Conservation (phyloP, 2,113 vertebrate species). For the Ornithorhynchus anatinus region DNA sequence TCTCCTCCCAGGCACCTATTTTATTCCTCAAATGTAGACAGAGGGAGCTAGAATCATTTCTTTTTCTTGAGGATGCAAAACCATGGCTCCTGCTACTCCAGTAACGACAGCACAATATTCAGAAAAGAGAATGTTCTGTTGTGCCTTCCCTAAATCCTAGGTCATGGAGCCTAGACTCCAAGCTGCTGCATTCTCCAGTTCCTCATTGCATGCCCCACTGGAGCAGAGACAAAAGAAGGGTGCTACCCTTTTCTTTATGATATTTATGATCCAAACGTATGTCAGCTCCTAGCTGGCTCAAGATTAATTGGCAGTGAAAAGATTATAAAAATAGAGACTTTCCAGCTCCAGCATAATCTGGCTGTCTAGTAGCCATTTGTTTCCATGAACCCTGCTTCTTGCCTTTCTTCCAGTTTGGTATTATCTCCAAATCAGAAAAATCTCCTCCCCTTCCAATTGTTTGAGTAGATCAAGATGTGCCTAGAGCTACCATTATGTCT, state of each 20-base stretch:
- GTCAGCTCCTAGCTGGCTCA: no score
- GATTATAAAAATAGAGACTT: neutral
- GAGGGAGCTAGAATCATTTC: no score
- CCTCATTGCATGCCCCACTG: neutral
- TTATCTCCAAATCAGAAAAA: neutral
- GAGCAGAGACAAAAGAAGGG: neutral
- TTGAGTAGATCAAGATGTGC: neutral
- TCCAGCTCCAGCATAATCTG: neutral
- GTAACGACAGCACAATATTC: neutral
- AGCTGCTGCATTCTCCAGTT: neutral
- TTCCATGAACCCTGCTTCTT: neutral
- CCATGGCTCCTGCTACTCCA: neutral
- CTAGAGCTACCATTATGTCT: neutral
- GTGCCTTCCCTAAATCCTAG: no score
- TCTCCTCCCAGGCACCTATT: no score
- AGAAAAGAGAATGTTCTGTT: no score
- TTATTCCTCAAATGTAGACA: no score
- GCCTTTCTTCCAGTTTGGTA: neutral
- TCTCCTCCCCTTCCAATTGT: neutral
- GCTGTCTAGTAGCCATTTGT: neutral
- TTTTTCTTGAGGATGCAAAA: no score
- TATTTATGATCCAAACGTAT: no score
- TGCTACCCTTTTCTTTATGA: neutral
- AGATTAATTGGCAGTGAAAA: no score
- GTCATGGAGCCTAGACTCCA: no score